These are phyloP conservation scores for Sarcophaga variegata DNA, from an alignment of 2,888 invertebrate species.

Conservation along the genomic window DNA sequence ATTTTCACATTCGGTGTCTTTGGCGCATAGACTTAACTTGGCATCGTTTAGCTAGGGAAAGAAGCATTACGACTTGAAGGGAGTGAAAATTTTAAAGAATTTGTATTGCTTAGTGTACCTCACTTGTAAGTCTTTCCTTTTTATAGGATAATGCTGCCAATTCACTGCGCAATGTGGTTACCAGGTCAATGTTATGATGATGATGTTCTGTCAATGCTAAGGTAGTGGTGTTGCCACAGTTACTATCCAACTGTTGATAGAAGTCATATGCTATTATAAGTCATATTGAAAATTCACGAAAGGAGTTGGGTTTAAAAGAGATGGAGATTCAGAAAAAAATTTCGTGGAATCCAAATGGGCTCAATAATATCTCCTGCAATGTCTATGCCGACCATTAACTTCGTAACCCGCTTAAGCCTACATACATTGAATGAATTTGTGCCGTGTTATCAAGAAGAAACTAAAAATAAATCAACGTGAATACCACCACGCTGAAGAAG, in stretches of 20 bases:
- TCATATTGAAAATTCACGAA: not conserved
- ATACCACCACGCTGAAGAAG: too few relatives aligned
- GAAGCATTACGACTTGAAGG: not conserved
- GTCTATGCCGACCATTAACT: too few relatives aligned
- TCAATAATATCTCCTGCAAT: too few relatives aligned
- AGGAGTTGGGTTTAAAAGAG: too few relatives aligned
- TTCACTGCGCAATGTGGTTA: slow-evolving; percentile 91
- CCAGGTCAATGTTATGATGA: slow-evolving; percentile 84
- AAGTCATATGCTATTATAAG: not conserved
- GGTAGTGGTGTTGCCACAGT: slow-evolving; percentile 70
- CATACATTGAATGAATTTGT: too few relatives aligned
- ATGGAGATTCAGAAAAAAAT: too few relatives aligned
- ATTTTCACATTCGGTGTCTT: slow-evolving; percentile 90
- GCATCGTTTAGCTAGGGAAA: slow-evolving; percentile 86
- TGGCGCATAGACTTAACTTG: slow-evolving; percentile 87
- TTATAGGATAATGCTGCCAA: slow-evolving; percentile 92
- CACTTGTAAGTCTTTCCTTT: slow-evolving; percentile 89
- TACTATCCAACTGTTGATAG: slow-evolving; percentile 72
- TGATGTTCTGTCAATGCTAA: slow-evolving; percentile 73
- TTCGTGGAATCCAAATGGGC: too few relatives aligned
- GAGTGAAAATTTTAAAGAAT: not conserved
- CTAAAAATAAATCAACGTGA: too few relatives aligned
- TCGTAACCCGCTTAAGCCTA: too few relatives aligned
- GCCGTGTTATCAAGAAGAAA: too few relatives aligned
- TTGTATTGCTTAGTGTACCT: slow-evolving; percentile 82